A percentile compares a stretch with the other conserved stretches of the same genome.
phyloP scores from a whole-genome alignment of 2,113 vertebrate species.

The Platichthys flesus region DNA sequence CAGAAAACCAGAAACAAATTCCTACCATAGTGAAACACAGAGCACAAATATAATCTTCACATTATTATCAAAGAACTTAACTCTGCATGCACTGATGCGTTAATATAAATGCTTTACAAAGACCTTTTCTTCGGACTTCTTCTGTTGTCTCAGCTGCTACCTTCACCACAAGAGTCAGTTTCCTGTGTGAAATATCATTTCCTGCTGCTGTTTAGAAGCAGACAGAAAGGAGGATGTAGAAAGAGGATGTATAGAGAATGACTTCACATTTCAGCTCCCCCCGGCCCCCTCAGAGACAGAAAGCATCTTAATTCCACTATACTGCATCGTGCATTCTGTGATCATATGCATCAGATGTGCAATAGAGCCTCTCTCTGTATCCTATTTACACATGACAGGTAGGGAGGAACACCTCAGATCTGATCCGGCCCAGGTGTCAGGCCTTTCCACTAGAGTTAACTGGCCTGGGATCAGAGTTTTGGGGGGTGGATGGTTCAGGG shows the following conservation, averaged over 20 bases:
- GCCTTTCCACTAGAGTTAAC: conserved; percentile 35
- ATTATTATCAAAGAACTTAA: conserved; percentile 85
- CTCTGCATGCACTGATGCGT: conserved; percentile 83
- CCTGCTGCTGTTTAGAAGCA: conserved; percentile 43
- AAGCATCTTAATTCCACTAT: conserved; percentile 37
- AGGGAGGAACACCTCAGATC: conserved; percentile 40
- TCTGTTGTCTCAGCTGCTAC: conserved; percentile 45
- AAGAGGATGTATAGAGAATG: conserved; percentile 55
- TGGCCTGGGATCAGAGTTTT: conserved; percentile 31
- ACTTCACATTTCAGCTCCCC: conserved; percentile 65
- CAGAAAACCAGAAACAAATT: conserved; percentile 60
- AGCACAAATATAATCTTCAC: conserved; percentile 83
- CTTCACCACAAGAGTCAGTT: conserved; percentile 52
- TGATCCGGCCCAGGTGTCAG: conserved; percentile 19
- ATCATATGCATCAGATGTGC: conserved; percentile 55
- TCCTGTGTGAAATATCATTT: conserved; percentile 53
- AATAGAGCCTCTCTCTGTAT: conserved; percentile 59
- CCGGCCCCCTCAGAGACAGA: conserved; percentile 9
- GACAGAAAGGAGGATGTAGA: conserved; percentile 61
- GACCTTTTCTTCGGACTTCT: conserved; percentile 61
- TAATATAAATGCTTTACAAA: conserved; percentile 85
- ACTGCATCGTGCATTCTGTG: conserved; percentile 57
- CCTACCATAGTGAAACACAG: conserved; percentile 82
- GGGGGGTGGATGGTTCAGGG: not conserved
- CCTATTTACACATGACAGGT: conserved; percentile 58